A percentile compares a stretch with the other conserved stretches of the same genome.
These are phyloP conservation scores for Tapirus terrestris DNA, from an alignment of 2,113 vertebrate genomes.

Conservation along the genomic window DNA sequence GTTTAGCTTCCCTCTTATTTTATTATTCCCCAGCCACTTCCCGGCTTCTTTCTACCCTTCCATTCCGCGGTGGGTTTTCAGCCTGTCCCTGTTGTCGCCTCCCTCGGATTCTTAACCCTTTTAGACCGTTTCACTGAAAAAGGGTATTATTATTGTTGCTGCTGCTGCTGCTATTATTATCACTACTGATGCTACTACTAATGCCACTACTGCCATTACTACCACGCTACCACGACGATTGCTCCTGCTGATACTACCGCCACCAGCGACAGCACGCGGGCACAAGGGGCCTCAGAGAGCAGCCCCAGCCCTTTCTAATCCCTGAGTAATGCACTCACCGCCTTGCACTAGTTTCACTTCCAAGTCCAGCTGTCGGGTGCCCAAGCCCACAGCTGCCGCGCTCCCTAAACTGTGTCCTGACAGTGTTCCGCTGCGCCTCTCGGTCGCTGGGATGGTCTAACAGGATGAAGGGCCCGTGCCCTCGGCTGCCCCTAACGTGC, in stretches of 20 bases:
- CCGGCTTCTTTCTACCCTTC: constrained; percentile 86
- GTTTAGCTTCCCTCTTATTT: constrained; percentile 92
- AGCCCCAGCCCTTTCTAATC: background rate
- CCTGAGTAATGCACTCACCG: fast-evolving
- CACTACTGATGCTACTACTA: background rate
- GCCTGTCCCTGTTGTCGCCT: constrained; percentile 73
- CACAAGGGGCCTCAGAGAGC: background rate
- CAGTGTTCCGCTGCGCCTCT: background rate
- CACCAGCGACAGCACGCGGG: fast-evolving
- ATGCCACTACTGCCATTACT: background rate
- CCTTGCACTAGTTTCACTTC: background rate
- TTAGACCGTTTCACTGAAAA: constrained; percentile 24
- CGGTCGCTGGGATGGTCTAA: fast-evolving
- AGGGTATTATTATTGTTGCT: background rate
- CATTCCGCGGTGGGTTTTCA: constrained; percentile 78
- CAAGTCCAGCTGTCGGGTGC: background rate
- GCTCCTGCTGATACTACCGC: fast-evolving
- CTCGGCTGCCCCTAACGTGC: fast-evolving
- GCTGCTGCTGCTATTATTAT: background rate
- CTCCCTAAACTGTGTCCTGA: no score
- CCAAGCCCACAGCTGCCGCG: background rate
- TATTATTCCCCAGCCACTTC: constrained; percentile 89
- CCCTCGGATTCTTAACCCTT: constrained; percentile 82
- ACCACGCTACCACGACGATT: background rate
- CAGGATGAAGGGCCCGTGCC: fast-evolving